Conservation (phyloP, 1,140 invertebrate genomes). For the Aphelenchoides avenae region DNA sequence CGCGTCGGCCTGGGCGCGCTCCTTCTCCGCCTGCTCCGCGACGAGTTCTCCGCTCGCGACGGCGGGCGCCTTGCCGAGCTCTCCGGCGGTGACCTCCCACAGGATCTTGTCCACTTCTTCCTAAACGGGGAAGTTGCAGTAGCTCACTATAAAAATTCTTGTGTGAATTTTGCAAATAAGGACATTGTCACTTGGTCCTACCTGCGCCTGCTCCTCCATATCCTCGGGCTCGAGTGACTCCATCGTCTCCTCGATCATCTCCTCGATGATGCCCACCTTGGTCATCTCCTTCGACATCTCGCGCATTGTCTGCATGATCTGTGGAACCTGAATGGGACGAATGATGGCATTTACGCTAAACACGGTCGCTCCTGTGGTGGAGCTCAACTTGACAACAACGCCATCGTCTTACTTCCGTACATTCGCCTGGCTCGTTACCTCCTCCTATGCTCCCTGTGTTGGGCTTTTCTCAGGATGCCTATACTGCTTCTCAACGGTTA, state of each 20-base stretch:
- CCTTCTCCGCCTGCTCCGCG: slow-evolving; percentile 7
- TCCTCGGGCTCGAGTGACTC: slow-evolving; percentile 81
- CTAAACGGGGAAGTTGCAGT: too few relatives aligned
- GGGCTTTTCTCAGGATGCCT: too few relatives aligned
- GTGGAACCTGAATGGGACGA: slow-evolving; percentile 73
- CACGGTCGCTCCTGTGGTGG: too few relatives aligned
- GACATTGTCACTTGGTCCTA: slow-evolving; percentile 4
- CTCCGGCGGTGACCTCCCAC: slow-evolving; percentile 86
- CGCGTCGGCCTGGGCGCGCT: slow-evolving; percentile 36
- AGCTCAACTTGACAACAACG: too few relatives aligned
- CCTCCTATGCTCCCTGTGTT: too few relatives aligned
- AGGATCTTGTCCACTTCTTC: slow-evolving; percentile 88
- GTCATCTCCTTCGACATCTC: slow-evolving; percentile 98
- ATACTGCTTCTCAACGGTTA: too few relatives aligned
- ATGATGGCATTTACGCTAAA: too few relatives aligned
- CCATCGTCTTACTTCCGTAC: too few relatives aligned
- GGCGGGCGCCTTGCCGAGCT: slow-evolving; percentile 54
- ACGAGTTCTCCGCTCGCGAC: slow-evolving; percentile 29
- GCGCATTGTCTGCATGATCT: slow-evolving; percentile 90
- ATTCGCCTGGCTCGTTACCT: too few relatives aligned
- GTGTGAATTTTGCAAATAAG: too few relatives aligned
- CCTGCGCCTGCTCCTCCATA: slow-evolving; percentile 82
- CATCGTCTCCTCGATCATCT: slow-evolving; percentile 98
- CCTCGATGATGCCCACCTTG: slow-evolving; percentile 97
- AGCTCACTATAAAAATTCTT: too few relatives aligned